Base-by-base conservation (phyloP, 2,113 vertebrate species). In the Axis porcinus region DNA sequence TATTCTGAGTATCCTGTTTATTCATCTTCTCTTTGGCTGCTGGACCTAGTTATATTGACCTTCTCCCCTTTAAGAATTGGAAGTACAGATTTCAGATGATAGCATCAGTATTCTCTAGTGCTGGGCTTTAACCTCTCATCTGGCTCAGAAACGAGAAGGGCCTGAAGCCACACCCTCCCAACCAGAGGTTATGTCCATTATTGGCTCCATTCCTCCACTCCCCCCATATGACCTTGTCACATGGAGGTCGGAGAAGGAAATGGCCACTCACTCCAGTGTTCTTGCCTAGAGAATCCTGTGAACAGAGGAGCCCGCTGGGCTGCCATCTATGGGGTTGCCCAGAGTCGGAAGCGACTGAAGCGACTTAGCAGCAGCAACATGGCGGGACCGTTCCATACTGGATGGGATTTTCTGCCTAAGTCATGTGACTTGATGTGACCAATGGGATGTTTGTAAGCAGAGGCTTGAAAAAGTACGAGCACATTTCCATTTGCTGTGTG, bases 1-100 rank as follows among this genome's bases (percentile, higher is more conserved):
- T 55, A 8, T 78, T 88, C 36, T 83, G 52, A 47, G 21, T 28
- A n/a, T 60, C 47, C 50, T 40, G 43, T 52, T 40, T 87, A 21
- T 52, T 43, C 33, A 84, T 43, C 55, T 4, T 64, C 78, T 43
- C 50, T 21, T 33, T 64, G 64, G 64, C 50, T 84, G 47, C 62
- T 64, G 33, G 47, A 67, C 30, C 54, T 60, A 54, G 14, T 47
- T 36, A 62, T 27, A 76, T 3, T 92, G 76, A 47, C 40, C 33
- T 58, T 93, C 67, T 2, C 58, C 76, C 19, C 67, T 79, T 92
- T 89, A 78, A 89, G 78, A 47, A 27, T 12, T 54, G 45, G 52
- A 96, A 54, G 52, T 60, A 23, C 15, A 28, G 92, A 23, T 76
- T 89, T 91, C 60, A 94, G 45, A 47, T 47, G 62, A 54, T 21